phyloP scores from a whole-genome alignment of 2,888 invertebrate species.

The Beris morrisii region DNA sequence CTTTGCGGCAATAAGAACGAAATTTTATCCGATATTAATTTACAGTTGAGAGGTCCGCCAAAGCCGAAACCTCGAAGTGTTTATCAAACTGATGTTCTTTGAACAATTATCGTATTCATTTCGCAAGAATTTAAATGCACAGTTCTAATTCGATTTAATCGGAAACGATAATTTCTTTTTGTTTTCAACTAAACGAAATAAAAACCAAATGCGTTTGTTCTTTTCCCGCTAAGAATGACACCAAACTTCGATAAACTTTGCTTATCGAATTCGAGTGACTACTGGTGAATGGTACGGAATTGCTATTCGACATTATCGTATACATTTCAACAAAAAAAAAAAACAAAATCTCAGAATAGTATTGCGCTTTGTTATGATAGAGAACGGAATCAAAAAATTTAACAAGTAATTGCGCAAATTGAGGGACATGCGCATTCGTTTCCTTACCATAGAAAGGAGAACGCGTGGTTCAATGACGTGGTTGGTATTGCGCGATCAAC shows the following conservation, averaged over 20 bases:
- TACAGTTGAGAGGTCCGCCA: constrained; percentile 47
- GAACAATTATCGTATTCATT: constrained; percentile 34
- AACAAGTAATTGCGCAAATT: no score
- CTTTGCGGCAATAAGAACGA: constrained; percentile 49
- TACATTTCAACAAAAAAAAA: no score
- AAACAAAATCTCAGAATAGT: neutral
- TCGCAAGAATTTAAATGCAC: no score
- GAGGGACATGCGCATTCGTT: no score
- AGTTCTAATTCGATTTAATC: no score
- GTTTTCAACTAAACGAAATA: no score
- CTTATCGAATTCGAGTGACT: constrained; percentile 20
- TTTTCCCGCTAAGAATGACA: neutral
- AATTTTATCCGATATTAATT: constrained; percentile 46
- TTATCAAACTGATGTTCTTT: constrained; percentile 55
- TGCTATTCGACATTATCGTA: neutral
- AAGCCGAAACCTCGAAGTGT: constrained; percentile 55
- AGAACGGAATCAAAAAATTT: neutral
- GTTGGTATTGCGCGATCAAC: no score
- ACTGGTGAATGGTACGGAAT: constrained; percentile 22
- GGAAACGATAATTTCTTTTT: no score
- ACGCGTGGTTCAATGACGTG: no score
- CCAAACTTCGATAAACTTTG: neutral
- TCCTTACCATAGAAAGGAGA: no score
- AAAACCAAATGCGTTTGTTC: no score
- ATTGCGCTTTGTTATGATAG: constrained; percentile 17